Percentiles rank a stretch among this genome's conserved stretches.
phyloP scores from a whole-genome alignment of 2,113 vertebrate genomes.

The Meriones unguiculatus region DNA sequence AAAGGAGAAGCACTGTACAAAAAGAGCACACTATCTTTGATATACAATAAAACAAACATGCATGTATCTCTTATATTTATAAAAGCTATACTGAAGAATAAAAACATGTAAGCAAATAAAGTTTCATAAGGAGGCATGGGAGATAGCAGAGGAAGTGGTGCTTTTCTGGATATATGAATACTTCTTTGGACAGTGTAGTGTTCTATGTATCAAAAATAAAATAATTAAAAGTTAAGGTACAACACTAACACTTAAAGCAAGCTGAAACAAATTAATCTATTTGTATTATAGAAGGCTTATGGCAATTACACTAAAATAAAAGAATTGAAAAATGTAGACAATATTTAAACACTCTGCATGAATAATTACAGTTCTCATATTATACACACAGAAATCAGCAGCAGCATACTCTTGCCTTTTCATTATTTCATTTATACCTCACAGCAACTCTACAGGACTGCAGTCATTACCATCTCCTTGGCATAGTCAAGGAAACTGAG shows the following conservation, averaged over 20 bases:
- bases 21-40: neutral
- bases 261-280: neutral
- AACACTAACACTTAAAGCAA: neutral
- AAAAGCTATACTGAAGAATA: neutral
- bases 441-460: neutral
- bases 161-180: neutral
- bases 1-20: neutral
- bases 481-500: neutral
- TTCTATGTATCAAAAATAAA: conserved; percentile 16
- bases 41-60: neutral
- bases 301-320: neutral
- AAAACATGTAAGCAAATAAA: neutral
- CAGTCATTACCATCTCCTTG: neutral
- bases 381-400: neutral
- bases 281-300: neutral
- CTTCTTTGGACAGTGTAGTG: neutral
- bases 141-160: neutral
- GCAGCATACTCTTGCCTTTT: neutral
- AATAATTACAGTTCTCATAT: neutral
- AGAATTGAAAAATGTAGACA: neutral
- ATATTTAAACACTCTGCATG: neutral
- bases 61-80: neutral
- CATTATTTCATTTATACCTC: neutral
- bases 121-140: neutral
- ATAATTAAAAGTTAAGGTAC: neutral